These are phyloP conservation scores for Pollenia labialis DNA, from an alignment of 2,888 invertebrate genomes.

Conservation along the genomic window DNA sequence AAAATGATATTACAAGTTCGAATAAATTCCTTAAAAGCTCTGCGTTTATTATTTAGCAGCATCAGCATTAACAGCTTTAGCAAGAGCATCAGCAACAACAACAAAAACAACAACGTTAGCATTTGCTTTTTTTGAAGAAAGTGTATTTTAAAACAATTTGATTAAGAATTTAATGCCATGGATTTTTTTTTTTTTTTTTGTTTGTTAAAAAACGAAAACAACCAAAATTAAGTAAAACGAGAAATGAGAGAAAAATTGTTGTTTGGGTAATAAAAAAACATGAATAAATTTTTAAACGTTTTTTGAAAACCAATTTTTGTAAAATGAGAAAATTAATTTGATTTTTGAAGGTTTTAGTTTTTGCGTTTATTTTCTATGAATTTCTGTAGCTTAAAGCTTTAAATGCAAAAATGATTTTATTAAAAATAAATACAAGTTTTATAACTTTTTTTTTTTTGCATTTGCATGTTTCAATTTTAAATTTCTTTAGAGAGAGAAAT, in stretches of 20 bases:
- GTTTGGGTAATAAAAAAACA: constrained; percentile 32
- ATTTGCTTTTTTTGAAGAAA: constrained; percentile 47
- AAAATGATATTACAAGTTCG: background rate
- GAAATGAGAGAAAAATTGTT: constrained; percentile 50
- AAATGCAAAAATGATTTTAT: constrained; percentile 45
- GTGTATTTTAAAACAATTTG: constrained; percentile 63
- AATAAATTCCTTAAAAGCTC: constrained; percentile 26
- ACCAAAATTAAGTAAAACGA: constrained; percentile 17
- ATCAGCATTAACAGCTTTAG: constrained; percentile 46
- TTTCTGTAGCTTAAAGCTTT: constrained; percentile 53
- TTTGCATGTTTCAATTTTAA: constrained; percentile 37
- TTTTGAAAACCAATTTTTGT: constrained; percentile 63
- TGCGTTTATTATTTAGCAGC: constrained; percentile 15
- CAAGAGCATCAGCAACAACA: constrained; percentile 38
- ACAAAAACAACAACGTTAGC: constrained; percentile 45
- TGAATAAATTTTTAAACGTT: constrained; percentile 66
- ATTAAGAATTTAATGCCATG: constrained; percentile 71
- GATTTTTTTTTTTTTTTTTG: constrained; percentile 34
- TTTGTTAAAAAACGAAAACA: constrained; percentile 36
- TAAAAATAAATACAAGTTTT: constrained; percentile 15
- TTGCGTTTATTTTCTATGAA: constrained; percentile 16
- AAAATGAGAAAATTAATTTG: constrained; percentile 65
- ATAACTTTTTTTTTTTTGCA: background rate
- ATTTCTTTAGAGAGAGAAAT: constrained; percentile 14
- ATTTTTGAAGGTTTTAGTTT: constrained; percentile 51